A percentile compares a stretch with the other conserved stretches of the same genome.
Evolutionary conservation across 1,140 invertebrate species (phyloP).

Genomic region (Drosophila busckii): DNA sequence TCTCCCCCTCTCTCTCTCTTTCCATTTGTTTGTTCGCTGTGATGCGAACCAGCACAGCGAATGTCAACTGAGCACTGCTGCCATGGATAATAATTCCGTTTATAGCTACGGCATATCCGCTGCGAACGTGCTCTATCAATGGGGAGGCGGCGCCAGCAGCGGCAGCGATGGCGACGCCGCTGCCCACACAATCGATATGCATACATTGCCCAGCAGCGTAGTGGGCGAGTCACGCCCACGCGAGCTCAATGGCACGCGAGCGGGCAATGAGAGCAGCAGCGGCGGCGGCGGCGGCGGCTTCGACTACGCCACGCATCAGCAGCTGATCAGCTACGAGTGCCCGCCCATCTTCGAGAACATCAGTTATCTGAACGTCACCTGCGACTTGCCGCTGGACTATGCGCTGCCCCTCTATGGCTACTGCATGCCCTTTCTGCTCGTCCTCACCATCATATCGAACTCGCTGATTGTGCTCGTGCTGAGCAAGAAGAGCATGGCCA

Average conservation of each 20-base stretch:
- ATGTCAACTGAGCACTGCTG: too few relatives aligned
- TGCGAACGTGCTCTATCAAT: slow-evolving; percentile 52
- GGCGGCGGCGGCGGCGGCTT: slow-evolving; percentile 30
- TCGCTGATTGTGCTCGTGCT: slow-evolving; percentile 90
- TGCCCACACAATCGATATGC: too few relatives aligned
- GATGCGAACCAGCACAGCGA: too few relatives aligned
- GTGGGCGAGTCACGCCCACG: too few relatives aligned
- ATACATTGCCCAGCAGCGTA: too few relatives aligned
- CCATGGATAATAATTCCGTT: slow-evolving; percentile 42
- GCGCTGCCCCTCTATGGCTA: slow-evolving; percentile 69
- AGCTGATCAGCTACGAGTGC: slow-evolving; percentile 28
- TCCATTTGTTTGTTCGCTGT: too few relatives aligned
- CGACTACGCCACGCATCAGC: slow-evolving; percentile 49
- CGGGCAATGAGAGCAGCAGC: background rate
- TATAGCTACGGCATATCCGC: slow-evolving; percentile 27
- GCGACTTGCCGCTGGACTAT: slow-evolving; percentile 65
- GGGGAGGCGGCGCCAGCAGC: slow-evolving; percentile 28
- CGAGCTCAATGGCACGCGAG: too few relatives aligned
- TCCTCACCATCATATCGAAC: slow-evolving; percentile 94
- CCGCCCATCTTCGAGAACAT: slow-evolving; percentile 33
- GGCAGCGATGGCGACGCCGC: background rate
- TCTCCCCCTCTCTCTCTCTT: too few relatives aligned
- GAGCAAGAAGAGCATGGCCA: slow-evolving; percentile 86
- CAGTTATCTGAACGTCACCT: slow-evolving; percentile 73
- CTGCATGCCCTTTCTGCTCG: slow-evolving; percentile 86